A percentile compares a stretch with the other conserved stretches of the same genome.
Conservation (phyloP, 2,113 vertebrate genomes). For the Burhinus bistriatus region DNA sequence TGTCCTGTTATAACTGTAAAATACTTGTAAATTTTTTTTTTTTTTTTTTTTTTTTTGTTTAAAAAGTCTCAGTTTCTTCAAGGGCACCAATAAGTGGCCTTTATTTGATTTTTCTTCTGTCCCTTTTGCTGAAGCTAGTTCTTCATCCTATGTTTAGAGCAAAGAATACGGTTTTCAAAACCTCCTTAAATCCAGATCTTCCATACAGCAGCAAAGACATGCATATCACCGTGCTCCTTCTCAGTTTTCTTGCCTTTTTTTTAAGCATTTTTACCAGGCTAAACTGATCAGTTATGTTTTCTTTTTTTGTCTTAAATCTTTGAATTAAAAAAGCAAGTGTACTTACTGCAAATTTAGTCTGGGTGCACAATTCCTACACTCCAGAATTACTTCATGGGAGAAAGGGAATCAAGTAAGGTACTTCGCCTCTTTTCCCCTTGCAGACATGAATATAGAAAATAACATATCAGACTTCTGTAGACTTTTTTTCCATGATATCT, state of each 20-base stretch:
- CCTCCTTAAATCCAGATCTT: neutral
- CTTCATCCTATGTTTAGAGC: neutral
- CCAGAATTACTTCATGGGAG: neutral
- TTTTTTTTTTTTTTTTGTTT: neutral
- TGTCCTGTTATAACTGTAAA: too few species aligned
- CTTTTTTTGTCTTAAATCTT: neutral
- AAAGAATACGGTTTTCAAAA: neutral
- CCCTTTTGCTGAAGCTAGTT: neutral
- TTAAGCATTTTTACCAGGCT: neutral
- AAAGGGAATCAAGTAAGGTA: neutral
- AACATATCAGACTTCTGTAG: neutral
- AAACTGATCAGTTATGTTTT: neutral
- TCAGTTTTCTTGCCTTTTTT: neutral
- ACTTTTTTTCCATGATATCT: neutral
- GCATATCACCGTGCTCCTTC: neutral
- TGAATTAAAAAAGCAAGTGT: neutral
- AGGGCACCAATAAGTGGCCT: neutral
- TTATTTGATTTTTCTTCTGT: neutral
- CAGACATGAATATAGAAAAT: neutral
- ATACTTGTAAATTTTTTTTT: too few species aligned
- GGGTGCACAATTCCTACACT: neutral
- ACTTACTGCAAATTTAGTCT: neutral
- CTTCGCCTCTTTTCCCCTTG: neutral
- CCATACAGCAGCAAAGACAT: neutral
- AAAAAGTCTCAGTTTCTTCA: neutral